Evolutionary conservation across 2,797 vertebrate species (phyloP).

Genomic region (Peromyscus attwateri): DNA sequence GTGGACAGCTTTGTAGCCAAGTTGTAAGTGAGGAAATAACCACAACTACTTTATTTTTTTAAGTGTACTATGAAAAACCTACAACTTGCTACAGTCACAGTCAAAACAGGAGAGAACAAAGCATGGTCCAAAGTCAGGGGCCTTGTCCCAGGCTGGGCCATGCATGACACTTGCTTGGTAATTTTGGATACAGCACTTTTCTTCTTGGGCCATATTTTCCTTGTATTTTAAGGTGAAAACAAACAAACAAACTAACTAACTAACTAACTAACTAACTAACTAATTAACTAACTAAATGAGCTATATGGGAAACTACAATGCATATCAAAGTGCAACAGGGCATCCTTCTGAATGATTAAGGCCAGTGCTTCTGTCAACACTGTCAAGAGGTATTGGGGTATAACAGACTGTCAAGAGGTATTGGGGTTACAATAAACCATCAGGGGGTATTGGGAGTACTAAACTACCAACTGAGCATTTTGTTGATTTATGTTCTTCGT

Average conservation of each 20-base stretch:
- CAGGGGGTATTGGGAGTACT: background rate
- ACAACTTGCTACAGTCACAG: background rate
- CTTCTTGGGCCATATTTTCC: conserved; percentile 7
- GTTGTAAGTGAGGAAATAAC: conserved; percentile 8
- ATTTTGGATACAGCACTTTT: background rate
- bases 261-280: too few species aligned
- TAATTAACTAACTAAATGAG: background rate
- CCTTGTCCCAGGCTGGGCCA: background rate
- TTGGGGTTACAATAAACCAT: background rate
- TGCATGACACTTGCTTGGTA: background rate
- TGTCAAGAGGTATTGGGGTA: background rate
- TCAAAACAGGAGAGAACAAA: conserved; percentile 23
- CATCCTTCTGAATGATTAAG: background rate
- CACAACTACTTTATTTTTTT: conserved; percentile 15
- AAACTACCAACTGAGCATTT: background rate
- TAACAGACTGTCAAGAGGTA: background rate
- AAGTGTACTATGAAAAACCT: conserved; percentile 3
- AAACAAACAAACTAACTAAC: background rate
- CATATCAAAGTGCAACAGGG: background rate
- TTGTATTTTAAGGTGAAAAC: background rate
- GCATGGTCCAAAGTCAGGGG: background rate
- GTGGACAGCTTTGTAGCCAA: background rate
- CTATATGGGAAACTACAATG: background rate
- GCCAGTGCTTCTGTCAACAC: background rate
- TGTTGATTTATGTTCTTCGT: background rate